Evolutionary conservation across 2,797 vertebrate genomes (phyloP).

Genomic region (Bradypus variegatus): DNA sequence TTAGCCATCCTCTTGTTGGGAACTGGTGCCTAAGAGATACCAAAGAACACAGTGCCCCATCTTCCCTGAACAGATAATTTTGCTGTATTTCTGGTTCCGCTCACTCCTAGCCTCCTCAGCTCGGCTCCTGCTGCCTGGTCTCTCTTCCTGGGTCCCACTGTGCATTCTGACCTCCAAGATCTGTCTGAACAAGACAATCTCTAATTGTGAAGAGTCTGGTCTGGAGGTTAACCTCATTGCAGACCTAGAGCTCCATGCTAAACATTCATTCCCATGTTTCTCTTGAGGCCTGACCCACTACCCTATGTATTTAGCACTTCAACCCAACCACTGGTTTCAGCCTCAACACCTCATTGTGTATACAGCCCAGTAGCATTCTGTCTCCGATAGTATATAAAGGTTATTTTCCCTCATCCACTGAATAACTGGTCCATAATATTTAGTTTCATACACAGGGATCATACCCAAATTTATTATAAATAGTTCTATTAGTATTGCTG

Average conservation of each 20-base stretch:
- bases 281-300: background rate
- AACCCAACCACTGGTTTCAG: background rate
- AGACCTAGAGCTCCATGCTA: background rate
- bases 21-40: background rate
- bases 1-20: background rate
- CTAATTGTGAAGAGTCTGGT: background rate
- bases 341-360: background rate
- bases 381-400: background rate
- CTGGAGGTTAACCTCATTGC: background rate
- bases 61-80: background rate
- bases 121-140: background rate
- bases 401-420: background rate
- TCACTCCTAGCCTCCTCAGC: background rate
- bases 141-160: background rate
- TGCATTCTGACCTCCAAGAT: background rate
- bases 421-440: slow-evolving; percentile 9
- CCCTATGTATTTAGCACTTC: background rate
- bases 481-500: background rate
- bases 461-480: slow-evolving; percentile 7
- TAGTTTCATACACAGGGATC: background rate
- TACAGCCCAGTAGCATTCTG: background rate
- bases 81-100: background rate
- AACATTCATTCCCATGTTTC: too few species aligned
- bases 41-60: background rate
- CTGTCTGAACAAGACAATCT: background rate